Evolutionary conservation across 2,113 vertebrate genomes (phyloP), one percentile per base, ranked within the genome.

Genomic region (Micronycteris hirsuta): DNA sequence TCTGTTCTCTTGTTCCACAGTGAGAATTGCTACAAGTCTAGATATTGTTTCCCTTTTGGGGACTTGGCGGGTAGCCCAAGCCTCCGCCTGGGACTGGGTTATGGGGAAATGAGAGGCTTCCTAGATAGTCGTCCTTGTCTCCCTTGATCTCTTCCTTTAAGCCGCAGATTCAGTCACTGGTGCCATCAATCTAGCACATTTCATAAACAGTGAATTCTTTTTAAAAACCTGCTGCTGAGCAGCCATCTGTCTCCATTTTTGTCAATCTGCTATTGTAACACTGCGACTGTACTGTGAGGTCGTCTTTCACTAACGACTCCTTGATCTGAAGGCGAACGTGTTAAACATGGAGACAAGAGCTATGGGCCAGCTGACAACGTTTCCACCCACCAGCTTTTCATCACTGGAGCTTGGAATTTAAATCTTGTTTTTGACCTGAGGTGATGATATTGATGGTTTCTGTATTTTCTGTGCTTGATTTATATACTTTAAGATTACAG

Each of bases 191-290:
- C 95, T 92, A 91, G 88, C 93, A 88, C 65, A 80, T 98, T 96
- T 93, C 95, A 95, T 95, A 95, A 94, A 92, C 96, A 97, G 83
- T 97, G 97, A 98, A 98, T 91, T 94, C 76, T 58, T 95, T 98
- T 56, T 86, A 93, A 93, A 96, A 98, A 97, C 96, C 93, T 94
- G 94, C 95, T 89, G 61, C 97, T 97, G 97, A 98, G 96, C 43
- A 73, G 93, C 97, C 97, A 97, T 98, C 98, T 98, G 97, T 97
- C 96, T 96, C 96, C 74, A 90, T 96, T 97, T 96, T 97, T 97
- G 80, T 96, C n/a, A 41, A 13, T 97, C 84, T 93, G 95, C 88
- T 97, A 20, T 94, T 76, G 43, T 4, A 86, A 90, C 77, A 38
- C 20, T 16, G 41, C 91, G 74, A 54, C 89, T 70, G 92, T 16